phyloP scores from a whole-genome alignment of 92 coral and sea anemone genomes.

The Bergia puertoricense region DNA sequence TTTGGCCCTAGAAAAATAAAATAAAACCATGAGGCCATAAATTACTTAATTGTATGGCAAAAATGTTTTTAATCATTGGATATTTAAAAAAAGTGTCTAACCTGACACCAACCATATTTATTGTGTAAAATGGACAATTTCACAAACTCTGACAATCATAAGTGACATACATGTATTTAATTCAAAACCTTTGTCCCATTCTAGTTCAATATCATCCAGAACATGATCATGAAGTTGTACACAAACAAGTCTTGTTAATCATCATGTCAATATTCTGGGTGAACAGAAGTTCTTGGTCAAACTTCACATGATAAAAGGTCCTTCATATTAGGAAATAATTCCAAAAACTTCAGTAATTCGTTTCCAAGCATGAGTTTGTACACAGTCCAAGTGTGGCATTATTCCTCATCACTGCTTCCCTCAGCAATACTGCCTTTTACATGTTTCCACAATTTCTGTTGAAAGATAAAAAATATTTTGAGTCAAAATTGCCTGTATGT shows the following conservation, averaged over 20 bases:
- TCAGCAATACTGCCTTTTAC: constrained; percentile 21
- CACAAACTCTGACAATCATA: background rate
- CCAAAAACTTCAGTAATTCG: constrained; percentile 7
- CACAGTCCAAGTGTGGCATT: constrained; percentile 17
- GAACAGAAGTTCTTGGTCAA: background rate
- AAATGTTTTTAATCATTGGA: no score
- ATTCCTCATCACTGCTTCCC: constrained; percentile 34
- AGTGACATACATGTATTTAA: background rate
- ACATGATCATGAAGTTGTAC: background rate
- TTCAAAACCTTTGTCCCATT: background rate
- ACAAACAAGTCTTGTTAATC: background rate
- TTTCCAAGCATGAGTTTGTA: constrained; percentile 9
- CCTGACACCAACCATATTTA: background rate
- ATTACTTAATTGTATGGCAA: background rate
- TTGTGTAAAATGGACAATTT: no score
- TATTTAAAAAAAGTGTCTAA: background rate
- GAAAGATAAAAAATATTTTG: background rate
- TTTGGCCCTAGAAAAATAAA: background rate
- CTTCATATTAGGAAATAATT: background rate
- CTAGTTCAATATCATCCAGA: background rate
- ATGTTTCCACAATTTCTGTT: constrained; percentile 44
- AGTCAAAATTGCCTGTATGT: no score
- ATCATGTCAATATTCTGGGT: background rate
- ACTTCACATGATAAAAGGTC: background rate
- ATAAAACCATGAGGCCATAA: no score